Evolutionary conservation across 2,888 invertebrate species (phyloP).

Genomic region (Cephus pygmeus): DNA sequence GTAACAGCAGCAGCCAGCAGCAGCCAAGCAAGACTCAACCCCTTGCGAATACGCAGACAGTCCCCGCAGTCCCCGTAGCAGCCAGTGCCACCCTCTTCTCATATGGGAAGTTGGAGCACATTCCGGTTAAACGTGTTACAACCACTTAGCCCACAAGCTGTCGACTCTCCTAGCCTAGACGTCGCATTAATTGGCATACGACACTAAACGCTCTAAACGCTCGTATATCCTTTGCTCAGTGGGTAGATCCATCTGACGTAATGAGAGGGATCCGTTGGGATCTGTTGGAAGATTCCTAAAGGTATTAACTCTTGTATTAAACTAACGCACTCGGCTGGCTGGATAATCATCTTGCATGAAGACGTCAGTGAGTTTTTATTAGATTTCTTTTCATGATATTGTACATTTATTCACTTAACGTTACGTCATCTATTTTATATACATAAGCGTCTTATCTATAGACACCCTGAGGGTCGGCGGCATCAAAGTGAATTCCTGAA

Average conservation of each 20-base stretch:
- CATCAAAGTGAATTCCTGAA: not conserved
- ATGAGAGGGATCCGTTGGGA: not conserved
- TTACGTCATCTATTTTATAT: not conserved
- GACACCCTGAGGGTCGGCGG: not conserved
- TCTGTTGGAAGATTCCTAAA: not conserved
- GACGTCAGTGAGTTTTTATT: not conserved
- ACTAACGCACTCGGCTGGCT: not conserved
- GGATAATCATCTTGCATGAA: not conserved
- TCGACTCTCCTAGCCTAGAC: conserved; percentile 46
- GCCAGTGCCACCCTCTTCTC: conserved; percentile 19
- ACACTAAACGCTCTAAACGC: conserved; percentile 40
- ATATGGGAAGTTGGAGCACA: conserved; percentile 47
- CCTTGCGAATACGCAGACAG: conserved; percentile 4
- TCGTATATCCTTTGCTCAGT: conserved; percentile 11
- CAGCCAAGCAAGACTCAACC: not conserved
- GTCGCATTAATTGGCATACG: conserved; percentile 58
- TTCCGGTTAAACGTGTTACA: conserved; percentile 59
- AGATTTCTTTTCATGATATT: not conserved
- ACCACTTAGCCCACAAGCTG: conserved; percentile 60
- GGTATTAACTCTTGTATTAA: not conserved
- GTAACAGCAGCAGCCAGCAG: not conserved
- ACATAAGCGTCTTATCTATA: not conserved
- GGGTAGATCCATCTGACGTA: not conserved
- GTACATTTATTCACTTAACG: not conserved
- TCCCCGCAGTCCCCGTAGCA: conserved; percentile 14